Evolutionary conservation across 2,113 vertebrate species (phyloP), one percentile per base, ranked within the genome.

Genomic region (Hippocampus guttulatus): DNA sequence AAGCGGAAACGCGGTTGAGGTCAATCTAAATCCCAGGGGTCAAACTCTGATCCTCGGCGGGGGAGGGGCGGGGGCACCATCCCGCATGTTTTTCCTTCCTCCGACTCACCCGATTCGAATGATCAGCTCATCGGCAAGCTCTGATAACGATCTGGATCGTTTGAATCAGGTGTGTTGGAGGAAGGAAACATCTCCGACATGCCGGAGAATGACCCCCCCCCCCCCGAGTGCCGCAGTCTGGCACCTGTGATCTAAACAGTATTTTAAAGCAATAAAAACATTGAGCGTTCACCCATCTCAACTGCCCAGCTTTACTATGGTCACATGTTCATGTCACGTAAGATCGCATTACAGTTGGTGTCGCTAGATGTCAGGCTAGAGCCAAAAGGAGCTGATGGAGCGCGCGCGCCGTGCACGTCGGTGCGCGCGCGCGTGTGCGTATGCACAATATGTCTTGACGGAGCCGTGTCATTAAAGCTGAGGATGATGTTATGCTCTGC

Each of bases 361-460:
- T 85, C 90, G 83, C 90, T 91, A 90, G 90, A 87, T 91, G 90
- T 90, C 90, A 91, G 88, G 69, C 85, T 89, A 75, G 90, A 90
- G 90, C 84, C 85, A 87, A 87, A 70, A 74, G 80, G 68, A 76
- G 73, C 69, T 67, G 76, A 80, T 63, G 64, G 51, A 43, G 63
- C 23, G 68, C 66, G 64, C 70, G 70, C 49, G 43, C 43, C 23
- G 65, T 69, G 64, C 72, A 69, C 52, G 11, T 49, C 25, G 45
- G 25, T 78, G 74, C 57, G 62, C 78, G 84, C 68, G 76, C 25
- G 25, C 25, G 25, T 27, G 25, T 33, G 38, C 54, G 74, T 71
- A 76, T 67, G 77, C 16, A 20, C 49, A 20, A 18, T 68, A 63
- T 23, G 41, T 65, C 18, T 23, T 43, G 20, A 66, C 74, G 78